Evolutionary conservation across 2,113 vertebrate genomes (phyloP).

Genomic region (Hyaena hyaena): DNA sequence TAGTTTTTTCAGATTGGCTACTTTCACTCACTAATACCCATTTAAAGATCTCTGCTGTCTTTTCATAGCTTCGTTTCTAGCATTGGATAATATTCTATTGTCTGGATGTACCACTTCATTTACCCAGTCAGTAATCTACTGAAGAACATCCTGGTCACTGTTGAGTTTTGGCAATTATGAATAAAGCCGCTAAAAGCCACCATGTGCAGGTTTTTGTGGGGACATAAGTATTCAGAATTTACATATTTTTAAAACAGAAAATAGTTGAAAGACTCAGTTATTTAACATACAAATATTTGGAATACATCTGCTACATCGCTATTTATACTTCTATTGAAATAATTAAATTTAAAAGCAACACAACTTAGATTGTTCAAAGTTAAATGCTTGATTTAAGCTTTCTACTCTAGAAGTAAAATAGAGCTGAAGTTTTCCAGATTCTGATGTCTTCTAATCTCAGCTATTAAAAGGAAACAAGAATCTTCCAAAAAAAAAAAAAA

Average conservation of each 20-base stretch:
- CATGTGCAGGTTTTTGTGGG: not conserved
- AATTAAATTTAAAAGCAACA: constrained; percentile 35
- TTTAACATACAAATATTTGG: not conserved
- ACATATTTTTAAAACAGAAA: constrained; percentile 12
- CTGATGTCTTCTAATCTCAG: not conserved
- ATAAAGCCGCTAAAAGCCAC: not conserved
- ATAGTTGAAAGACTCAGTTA: not conserved
- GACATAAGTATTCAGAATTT: not conserved
- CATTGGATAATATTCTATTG: not conserved
- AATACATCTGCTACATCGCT: not conserved
- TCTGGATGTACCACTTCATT: not conserved
- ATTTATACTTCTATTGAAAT: not conserved
- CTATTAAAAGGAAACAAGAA: constrained; percentile 25
- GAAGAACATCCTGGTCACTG: not conserved
- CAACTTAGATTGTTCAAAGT: not conserved
- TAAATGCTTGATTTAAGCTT: constrained; percentile 6
- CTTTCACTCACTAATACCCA: not conserved
- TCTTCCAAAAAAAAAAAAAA: not conserved
- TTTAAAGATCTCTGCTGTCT: not conserved
- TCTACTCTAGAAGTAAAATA: constrained; percentile 34
- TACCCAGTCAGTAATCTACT: not conserved
- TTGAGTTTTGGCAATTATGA: not conserved
- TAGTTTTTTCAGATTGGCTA: not conserved
- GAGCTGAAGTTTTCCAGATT: not conserved
- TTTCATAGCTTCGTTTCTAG: not conserved